phyloP scores from a whole-genome alignment of 2,113 vertebrate genomes.

The Spermophilus dauricus region DNA sequence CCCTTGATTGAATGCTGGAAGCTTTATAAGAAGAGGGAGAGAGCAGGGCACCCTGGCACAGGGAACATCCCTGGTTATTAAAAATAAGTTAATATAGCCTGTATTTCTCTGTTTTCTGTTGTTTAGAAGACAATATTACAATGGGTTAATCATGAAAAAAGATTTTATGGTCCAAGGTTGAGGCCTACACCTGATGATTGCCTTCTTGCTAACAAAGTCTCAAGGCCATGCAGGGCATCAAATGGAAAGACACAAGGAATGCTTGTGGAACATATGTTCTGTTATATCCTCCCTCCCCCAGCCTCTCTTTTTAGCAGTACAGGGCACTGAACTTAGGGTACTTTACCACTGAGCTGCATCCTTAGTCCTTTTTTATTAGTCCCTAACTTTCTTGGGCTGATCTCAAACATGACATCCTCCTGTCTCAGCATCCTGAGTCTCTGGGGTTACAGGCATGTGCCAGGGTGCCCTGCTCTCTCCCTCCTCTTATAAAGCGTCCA shows the following conservation, averaged over 20 bases:
- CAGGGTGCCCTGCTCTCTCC: neutral
- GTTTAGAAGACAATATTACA: neutral
- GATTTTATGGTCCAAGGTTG: neutral
- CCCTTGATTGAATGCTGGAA: neutral
- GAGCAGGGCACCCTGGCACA: neutral
- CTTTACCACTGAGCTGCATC: too few relatives aligned
- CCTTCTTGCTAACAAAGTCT: neutral
- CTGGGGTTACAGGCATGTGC: too few relatives aligned
- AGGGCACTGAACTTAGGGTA: too few relatives aligned
- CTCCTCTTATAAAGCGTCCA: neutral
- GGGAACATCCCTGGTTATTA: constrained; percentile 26
- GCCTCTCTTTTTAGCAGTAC: neutral
- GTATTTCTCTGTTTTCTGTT: neutral
- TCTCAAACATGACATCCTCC: too few relatives aligned
- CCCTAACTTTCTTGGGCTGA: too few relatives aligned
- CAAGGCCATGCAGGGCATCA: neutral
- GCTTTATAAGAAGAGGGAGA: neutral
- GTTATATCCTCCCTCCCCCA: neutral
- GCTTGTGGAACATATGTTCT: neutral
- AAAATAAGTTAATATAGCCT: neutral
- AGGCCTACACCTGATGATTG: neutral
- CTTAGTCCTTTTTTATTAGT: too few relatives aligned
- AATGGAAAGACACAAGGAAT: neutral
- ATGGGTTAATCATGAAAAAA: neutral
- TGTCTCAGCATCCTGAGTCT: too few relatives aligned